Percentiles rank a stretch among this genome's conserved stretches.
Evolutionary conservation across 2,113 vertebrate species (phyloP).

Genomic region (Hirundichthys speculiger): DNA sequence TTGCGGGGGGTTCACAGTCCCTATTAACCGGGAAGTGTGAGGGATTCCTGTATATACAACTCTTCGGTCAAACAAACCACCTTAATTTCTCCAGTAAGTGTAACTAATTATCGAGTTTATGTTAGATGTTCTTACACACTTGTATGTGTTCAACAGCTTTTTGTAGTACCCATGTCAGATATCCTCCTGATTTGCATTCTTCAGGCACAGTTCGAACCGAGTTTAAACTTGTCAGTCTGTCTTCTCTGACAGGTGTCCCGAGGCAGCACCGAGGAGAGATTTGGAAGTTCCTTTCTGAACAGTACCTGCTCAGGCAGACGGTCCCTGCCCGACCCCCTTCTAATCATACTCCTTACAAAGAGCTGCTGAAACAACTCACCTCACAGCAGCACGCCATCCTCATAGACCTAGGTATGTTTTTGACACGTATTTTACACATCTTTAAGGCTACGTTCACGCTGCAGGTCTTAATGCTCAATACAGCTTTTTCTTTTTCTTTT

Average conservation of each 20-base stretch:
- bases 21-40: no score
- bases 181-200: slow-evolving; percentile 1
- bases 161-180: background rate
- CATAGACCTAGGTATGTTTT: slow-evolving; percentile 89
- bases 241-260: slow-evolving; percentile 85
- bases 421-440: no score
- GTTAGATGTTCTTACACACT: background rate
- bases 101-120: background rate
- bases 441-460: no score
- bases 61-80: background rate
- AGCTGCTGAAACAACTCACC: slow-evolving; percentile 94
- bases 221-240: background rate
- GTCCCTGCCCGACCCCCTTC: slow-evolving; percentile 83
- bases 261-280: slow-evolving; percentile 94
- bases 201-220: background rate
- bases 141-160: background rate
- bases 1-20: no score
- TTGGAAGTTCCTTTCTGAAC: slow-evolving; percentile 95
- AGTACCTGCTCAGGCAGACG: slow-evolving; percentile 88
- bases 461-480: no score
- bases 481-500: no score
- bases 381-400: slow-evolving; percentile 98
- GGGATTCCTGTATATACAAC: no score
- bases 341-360: slow-evolving; percentile 90
- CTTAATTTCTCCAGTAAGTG: background rate